Conservation (phyloP, 2,888 invertebrate genomes). For the Chydorus sphaericus region DNA sequence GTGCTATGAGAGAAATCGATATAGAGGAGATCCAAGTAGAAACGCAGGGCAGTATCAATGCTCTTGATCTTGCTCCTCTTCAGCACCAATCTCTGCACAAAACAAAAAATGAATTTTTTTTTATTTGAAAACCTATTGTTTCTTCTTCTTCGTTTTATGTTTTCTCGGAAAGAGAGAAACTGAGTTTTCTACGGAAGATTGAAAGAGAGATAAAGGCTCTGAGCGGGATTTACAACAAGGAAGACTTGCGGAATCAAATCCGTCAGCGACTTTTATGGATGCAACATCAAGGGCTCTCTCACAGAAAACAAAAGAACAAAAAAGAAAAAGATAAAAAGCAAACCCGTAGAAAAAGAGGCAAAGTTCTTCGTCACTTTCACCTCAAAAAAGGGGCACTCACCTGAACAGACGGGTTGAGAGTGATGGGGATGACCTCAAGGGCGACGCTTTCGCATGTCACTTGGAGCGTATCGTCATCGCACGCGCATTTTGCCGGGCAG, state of each 20-base stretch:
- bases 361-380: too few species aligned
- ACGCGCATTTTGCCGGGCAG: slow-evolving; percentile 74
- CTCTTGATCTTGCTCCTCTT: slow-evolving; percentile 71
- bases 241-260: too few species aligned
- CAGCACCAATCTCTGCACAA: slow-evolving; percentile 47
- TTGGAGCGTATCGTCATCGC: slow-evolving; percentile 76
- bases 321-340: not conserved
- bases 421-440: slow-evolving; percentile 76
- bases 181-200: not conserved
- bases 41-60: slow-evolving; percentile 69
- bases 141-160: too few species aligned
- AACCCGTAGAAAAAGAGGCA: not conserved
- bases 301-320: not conserved
- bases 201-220: not conserved
- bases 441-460: slow-evolving; percentile 74
- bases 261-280: too few species aligned
- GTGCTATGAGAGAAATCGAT: slow-evolving; percentile 73
- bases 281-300: too few species aligned
- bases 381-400: not conserved
- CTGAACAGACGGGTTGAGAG: slow-evolving; percentile 77
- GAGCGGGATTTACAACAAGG: too few species aligned
- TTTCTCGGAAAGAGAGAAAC: too few species aligned
- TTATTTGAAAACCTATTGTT: too few species aligned
- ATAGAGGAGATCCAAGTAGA: slow-evolving; percentile 71
- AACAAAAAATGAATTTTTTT: too few species aligned